Evolutionary conservation across 2,797 vertebrate species (phyloP), one percentile per base, ranked within the genome.

Genomic region (Sciaenops ocellatus): DNA sequence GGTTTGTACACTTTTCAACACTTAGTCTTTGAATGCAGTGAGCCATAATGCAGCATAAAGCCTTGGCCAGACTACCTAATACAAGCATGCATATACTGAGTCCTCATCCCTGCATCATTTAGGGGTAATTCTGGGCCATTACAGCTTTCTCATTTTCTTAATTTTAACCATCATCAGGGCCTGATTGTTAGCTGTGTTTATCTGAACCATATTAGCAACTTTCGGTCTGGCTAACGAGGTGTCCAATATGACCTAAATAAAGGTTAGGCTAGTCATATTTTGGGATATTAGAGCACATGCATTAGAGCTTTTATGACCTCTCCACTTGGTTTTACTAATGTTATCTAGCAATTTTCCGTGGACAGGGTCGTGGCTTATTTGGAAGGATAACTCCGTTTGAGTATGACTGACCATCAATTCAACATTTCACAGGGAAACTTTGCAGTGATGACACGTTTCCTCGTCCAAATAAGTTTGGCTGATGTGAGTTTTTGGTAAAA

Each of bases 1-100:
- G 61, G 7, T 61, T 80, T 83, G 65, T 70, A 46, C 10, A 12
- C 52, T 74, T 75, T 83, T 76, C 73, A 59, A 73, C 50, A 71
- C 59, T 69, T 41, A 54, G 22, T 57, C 54, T 61, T 52, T 73
- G 52, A 70, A 73, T 50, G 28, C 65, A 63, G 28, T n/a, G 16
- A 52, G 42, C 26, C 68, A 18, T 18, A 22, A 24, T 38, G 34
- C 34, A 38, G 34, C 44, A 34, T 22, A 38, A 4, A 57, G 34
- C 6, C 48, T 54, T 47, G 38, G 54, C 48, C 51, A 22, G 26
- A 42, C 51, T 16, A 26, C 18, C 3, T 13, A 26, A 68, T 26
- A 44, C 10, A 3, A 18, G 9, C 11, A 24, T 13, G 18, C 11
- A 26, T 28, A 50, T 10, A 64, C 50, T 18, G 17, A 56, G 26